phyloP scores from a whole-genome alignment of 2,113 vertebrate species.

The Tursiops truncatus region DNA sequence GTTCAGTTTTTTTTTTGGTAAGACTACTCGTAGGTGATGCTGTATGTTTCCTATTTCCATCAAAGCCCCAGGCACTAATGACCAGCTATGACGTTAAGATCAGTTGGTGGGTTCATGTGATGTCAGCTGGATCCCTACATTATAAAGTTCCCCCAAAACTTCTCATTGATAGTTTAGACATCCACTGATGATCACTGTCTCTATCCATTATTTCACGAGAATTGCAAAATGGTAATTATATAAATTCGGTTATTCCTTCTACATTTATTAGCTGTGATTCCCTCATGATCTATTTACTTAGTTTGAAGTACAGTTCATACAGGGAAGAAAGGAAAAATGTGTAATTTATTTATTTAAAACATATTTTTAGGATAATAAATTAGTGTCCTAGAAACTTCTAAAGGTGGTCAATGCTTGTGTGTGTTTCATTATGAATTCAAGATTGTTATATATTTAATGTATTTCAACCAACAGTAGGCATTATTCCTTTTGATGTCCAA shows the following conservation, averaged over 20 bases:
- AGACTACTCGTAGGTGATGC: neutral
- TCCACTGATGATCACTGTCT: neutral
- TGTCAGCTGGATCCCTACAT: neutral
- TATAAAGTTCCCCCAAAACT: neutral
- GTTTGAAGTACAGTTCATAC: neutral
- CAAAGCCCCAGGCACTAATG: neutral
- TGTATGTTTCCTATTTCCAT: neutral
- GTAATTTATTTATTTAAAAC: neutral
- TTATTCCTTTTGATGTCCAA: neutral
- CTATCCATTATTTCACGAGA: neutral
- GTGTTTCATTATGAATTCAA: neutral
- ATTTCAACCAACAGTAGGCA: neutral
- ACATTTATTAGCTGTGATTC: neutral
- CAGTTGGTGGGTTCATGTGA: neutral
- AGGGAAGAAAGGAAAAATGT: neutral
- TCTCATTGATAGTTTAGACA: neutral
- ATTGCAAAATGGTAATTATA: neutral
- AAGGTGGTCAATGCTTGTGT: neutral
- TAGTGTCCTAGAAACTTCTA: neutral
- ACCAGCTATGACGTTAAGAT: neutral
- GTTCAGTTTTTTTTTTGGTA: neutral
- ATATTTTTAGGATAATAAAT: neutral
- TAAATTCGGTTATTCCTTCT: neutral
- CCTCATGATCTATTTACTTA: neutral
- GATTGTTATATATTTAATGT: neutral